Evolutionary conservation across 2,113 vertebrate species (phyloP).

Genomic region (Brachyhypopomus occidentalis): DNA sequence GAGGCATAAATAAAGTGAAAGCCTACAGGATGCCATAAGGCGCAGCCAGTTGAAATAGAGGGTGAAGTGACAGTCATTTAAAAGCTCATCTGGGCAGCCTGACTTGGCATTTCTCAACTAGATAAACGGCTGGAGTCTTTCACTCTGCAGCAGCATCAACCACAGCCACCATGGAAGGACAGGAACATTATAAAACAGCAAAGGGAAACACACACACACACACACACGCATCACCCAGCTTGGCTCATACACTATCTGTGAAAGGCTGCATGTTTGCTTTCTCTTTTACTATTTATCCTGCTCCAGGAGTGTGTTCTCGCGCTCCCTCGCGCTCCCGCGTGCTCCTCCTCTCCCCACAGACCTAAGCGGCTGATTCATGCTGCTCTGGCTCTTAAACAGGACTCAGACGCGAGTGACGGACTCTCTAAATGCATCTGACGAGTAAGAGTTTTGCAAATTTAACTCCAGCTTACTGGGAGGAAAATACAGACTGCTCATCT

Average conservation of each 20-base stretch:
- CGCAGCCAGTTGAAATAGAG: conserved; percentile 59
- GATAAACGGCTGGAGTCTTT: conserved; percentile 59
- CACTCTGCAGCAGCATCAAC: conserved; percentile 54
- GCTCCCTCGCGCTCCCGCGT: no score
- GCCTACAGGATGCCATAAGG: conserved; percentile 62
- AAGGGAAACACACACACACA: conserved; percentile 23
- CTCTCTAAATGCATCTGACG: conserved; percentile 27
- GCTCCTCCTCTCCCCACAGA: no score
- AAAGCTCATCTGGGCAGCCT: conserved; percentile 65
- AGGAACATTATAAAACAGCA: conserved; percentile 52
- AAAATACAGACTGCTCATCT: conserved; percentile 23
- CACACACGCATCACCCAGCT: conserved; percentile 27
- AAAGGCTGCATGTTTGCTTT: conserved; percentile 38
- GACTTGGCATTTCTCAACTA: conserved; percentile 61
- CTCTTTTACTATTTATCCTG: conserved; percentile 27
- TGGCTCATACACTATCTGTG: conserved; percentile 44
- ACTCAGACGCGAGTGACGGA: background rate
- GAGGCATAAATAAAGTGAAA: conserved; percentile 57
- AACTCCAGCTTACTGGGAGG: conserved; percentile 11
- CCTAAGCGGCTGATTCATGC: background rate
- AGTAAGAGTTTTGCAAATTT: conserved; percentile 7
- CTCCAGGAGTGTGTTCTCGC: conserved; percentile 5
- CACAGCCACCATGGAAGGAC: conserved; percentile 55
- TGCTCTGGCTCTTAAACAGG: background rate
- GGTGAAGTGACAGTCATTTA: conserved; percentile 67